Base-by-base conservation (phyloP, 2,113 vertebrate species). In the Struthidea cinerea region DNA sequence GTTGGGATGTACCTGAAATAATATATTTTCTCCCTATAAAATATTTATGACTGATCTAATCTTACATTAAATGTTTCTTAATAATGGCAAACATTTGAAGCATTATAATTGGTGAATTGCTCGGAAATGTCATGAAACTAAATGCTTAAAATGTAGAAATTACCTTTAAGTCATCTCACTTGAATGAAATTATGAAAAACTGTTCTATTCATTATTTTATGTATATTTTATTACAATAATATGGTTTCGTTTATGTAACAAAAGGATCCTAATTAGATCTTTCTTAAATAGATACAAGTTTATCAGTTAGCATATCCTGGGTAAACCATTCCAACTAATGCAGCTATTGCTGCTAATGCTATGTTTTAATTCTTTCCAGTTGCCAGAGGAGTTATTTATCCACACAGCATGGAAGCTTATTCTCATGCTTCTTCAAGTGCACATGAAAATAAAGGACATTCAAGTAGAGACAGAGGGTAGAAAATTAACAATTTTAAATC, bases 391-490 rank as follows among this genome's bases (percentile, higher is more conserved):
- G 71, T 94, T 96, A 96, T 91, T 95, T 94, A 96, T 74, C 86
- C 1, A 3, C 94, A 93, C 95, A 97, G 95, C 95, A 94, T 96
- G 95, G 69, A 94, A 78, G 91, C 84, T 94, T 81, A 96, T 46
- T 87, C 49, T 90, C 83, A 81, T 67, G 90, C 68, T 90, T 95
- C 88, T 96, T 90, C 91, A 93, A 89, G 59, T 95, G 94, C 93
- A 94, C 92, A 96, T 65, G 78, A 94, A 94, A 94, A 93, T 84
- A 94, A 93, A 96, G 86, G 87, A 95, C 78, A 86, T 84, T 84
- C 65, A 94, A 95, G 84, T 50, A 79, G 87, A 92, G 64, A 90
- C 59, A 91, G 41, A 90, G 18, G 37, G 44, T 59, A 96, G 80
- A 91, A 97, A 96, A 97, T 89, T 87, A 96, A 80, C 26, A 56